Conservation (phyloP, 2,888 invertebrate species). For the Eilema caniola region DNA sequence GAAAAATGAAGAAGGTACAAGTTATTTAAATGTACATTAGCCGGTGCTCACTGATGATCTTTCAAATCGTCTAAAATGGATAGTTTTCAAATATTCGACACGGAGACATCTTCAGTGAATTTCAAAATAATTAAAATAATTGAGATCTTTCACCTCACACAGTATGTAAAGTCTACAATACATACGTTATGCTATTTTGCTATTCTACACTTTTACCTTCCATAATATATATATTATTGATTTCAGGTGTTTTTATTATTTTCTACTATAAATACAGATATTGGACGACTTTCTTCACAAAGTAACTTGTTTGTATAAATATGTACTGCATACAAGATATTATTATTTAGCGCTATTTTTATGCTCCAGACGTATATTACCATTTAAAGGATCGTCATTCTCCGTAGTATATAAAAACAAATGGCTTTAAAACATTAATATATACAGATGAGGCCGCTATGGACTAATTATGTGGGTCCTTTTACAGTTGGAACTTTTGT, state of each 20-base stretch:
- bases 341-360: not conserved
- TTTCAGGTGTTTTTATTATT: no score
- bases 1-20: not conserved
- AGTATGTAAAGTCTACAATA: not conserved
- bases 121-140: not conserved
- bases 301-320: no score
- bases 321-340: no score
- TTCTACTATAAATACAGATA: not conserved
- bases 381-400: not conserved
- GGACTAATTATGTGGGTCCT: constrained; percentile 32
- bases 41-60: not conserved
- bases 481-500: constrained; percentile 26
- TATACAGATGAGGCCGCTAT: constrained; percentile 15
- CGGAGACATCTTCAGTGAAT: not conserved
- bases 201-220: no score
- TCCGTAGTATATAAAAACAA: not conserved
- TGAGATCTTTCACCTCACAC: not conserved
- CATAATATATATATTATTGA: no score
- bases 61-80: not conserved
- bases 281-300: not conserved
- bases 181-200: not conserved
- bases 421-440: constrained; percentile 18
- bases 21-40: not conserved
- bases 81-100: not conserved
- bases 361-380: not conserved